A percentile compares a stretch with the other conserved stretches of the same genome.
Conservation (phyloP, 2,113 vertebrate genomes). For the Bothrops jararaca region DNA sequence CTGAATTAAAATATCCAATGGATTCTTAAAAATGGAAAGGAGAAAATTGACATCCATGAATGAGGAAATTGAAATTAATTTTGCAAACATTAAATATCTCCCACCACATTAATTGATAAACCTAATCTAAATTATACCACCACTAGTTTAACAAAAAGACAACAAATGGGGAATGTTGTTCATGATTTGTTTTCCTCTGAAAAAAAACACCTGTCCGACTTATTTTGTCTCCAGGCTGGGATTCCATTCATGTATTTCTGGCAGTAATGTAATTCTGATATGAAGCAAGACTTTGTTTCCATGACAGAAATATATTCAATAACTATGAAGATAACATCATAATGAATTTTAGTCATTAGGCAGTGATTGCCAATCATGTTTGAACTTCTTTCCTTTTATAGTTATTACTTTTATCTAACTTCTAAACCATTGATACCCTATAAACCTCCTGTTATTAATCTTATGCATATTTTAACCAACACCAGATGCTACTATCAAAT, state of each 20-base stretch:
- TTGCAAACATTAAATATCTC: not conserved
- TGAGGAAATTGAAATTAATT: not conserved
- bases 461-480: not conserved
- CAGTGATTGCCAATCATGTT: not conserved
- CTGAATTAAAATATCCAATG: not conserved
- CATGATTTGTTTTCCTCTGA: not conserved
- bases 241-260: not conserved
- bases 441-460: not conserved
- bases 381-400: not conserved
- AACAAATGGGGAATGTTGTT: not conserved
- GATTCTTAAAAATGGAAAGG: not conserved
- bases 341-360: not conserved
- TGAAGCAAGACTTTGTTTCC: not conserved
- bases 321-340: not conserved
- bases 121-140: not conserved
- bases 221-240: not conserved
- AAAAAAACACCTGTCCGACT: not conserved
- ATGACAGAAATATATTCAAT: not conserved
- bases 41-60: not conserved
- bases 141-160: not conserved
- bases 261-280: not conserved
- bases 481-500: not conserved
- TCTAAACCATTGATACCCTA: not conserved
- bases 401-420: not conserved
- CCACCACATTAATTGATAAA: not conserved